Conservation (phyloP, 2,888 invertebrate genomes). For the Imbricaverruca yamaguchii region DNA sequence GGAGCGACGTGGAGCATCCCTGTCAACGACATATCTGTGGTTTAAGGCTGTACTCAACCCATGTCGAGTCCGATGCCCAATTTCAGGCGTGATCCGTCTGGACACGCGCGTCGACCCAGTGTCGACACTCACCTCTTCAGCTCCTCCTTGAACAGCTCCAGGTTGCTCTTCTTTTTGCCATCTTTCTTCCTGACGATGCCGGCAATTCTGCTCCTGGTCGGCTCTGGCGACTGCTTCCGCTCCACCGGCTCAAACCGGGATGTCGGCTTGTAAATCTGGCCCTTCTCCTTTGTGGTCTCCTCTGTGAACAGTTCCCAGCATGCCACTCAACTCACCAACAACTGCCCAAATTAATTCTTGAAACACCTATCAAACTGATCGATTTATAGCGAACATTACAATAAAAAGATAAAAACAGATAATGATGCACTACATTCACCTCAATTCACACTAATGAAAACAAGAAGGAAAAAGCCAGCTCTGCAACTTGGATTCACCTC, state of each 20-base stretch:
- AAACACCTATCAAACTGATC: too few relatives aligned
- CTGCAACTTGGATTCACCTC: constrained; percentile 54
- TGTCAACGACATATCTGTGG: too few relatives aligned
- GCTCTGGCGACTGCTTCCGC: not conserved
- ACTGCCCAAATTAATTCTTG: not conserved
- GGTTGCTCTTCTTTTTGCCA: constrained; percentile 90
- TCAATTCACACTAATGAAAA: too few relatives aligned
- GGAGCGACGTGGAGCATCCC: too few relatives aligned
- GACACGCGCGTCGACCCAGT: too few relatives aligned
- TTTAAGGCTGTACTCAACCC: too few relatives aligned
- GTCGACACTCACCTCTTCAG: constrained; percentile 65
- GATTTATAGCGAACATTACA: too few relatives aligned
- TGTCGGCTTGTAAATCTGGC: constrained; percentile 85
- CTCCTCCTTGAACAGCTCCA: constrained; percentile 98
- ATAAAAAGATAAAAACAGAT: too few relatives aligned
- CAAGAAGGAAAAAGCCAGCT: too few relatives aligned
- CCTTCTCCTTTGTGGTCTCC: constrained; percentile 81
- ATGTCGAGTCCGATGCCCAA: too few relatives aligned
- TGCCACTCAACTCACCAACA: not conserved
- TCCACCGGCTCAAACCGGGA: constrained; percentile 54
- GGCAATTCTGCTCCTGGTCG: constrained; percentile 49
- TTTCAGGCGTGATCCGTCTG: too few relatives aligned
- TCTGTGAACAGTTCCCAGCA: constrained; percentile 46
- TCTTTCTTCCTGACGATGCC: constrained; percentile 57
- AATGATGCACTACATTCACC: too few relatives aligned